Evolutionary conservation across 2,888 invertebrate species (phyloP).

Genomic region (Sisyra terminalis): DNA sequence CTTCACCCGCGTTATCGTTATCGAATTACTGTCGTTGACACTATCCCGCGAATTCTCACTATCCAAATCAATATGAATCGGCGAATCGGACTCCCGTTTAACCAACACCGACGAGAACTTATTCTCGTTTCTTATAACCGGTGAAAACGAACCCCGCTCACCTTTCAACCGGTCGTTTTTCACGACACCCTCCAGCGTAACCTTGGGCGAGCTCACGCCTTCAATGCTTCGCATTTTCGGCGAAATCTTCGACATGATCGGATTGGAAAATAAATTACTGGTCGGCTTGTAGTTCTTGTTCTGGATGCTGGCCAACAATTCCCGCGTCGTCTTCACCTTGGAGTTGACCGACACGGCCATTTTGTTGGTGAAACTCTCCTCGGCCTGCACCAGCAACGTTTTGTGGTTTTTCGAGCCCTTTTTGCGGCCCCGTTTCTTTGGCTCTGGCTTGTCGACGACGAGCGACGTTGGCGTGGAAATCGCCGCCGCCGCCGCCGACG

Average conservation of each 20-base stretch:
- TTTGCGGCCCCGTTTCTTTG: slow-evolving; percentile 39
- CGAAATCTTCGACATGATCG: neutral
- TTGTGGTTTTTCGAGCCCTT: slow-evolving; percentile 39
- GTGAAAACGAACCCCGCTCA: neutral
- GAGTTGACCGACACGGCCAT: slow-evolving; percentile 41
- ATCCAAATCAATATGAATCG: slow-evolving; percentile 3
- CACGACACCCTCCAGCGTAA: neutral
- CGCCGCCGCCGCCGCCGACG: slow-evolving; percentile 5
- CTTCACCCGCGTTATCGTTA: slow-evolving; percentile 9
- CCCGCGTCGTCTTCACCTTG: slow-evolving; percentile 61
- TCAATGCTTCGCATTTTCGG: neutral
- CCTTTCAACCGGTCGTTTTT: slow-evolving; percentile 15
- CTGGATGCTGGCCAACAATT: slow-evolving; percentile 62
- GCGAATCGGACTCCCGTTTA: slow-evolving; percentile 1
- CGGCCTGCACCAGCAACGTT: slow-evolving; percentile 31
- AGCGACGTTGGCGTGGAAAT: slow-evolving; percentile 3
- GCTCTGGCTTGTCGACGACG: slow-evolving; percentile 19
- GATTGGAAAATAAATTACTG: slow-evolving; percentile 1
- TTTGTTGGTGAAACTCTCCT: slow-evolving; percentile 36
- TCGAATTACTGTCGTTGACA: slow-evolving; percentile 2
- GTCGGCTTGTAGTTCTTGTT: slow-evolving; percentile 17
- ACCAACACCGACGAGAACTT: neutral
- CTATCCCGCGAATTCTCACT: slow-evolving; percentile 7
- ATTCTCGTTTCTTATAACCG: neutral
- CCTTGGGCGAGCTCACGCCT: neutral